phyloP scores from a whole-genome alignment of 2,797 vertebrate genomes.

The Myiotriccus ornatus region DNA sequence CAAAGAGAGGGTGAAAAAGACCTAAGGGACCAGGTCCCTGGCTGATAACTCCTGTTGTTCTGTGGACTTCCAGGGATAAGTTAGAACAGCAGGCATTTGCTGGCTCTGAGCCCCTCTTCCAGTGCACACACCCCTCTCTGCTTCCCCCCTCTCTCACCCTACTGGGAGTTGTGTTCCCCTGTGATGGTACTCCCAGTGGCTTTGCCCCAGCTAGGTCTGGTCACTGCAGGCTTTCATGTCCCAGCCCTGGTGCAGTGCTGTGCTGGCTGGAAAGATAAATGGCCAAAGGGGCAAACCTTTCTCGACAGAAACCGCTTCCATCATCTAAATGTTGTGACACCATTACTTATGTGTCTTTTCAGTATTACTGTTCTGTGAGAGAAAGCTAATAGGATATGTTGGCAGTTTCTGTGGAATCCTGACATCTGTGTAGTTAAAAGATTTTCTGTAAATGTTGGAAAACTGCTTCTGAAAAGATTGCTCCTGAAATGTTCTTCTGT shows the following conservation, averaged over 20 bases:
- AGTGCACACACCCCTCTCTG: background rate
- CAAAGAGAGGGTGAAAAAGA: background rate
- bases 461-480: background rate
- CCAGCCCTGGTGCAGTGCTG: background rate
- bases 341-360: background rate
- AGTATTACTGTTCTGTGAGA: background rate
- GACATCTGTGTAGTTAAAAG: background rate
- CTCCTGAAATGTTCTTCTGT: background rate
- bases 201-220: background rate
- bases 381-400: background rate
- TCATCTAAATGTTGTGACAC: background rate
- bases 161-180: background rate
- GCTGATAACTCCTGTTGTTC: background rate
- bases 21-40: background rate
- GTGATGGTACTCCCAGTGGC: rapidly evolving
- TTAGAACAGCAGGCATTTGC: rapidly evolving
- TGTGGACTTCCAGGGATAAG: background rate
- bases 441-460: background rate
- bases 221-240: background rate
- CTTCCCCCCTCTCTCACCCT: background rate
- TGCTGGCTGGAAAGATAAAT: background rate
- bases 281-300: background rate
- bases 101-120: background rate
- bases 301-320: background rate
- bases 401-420: background rate